phyloP scores from a whole-genome alignment of 1,140 invertebrate species.

The Ceratosolen solmsi region DNA sequence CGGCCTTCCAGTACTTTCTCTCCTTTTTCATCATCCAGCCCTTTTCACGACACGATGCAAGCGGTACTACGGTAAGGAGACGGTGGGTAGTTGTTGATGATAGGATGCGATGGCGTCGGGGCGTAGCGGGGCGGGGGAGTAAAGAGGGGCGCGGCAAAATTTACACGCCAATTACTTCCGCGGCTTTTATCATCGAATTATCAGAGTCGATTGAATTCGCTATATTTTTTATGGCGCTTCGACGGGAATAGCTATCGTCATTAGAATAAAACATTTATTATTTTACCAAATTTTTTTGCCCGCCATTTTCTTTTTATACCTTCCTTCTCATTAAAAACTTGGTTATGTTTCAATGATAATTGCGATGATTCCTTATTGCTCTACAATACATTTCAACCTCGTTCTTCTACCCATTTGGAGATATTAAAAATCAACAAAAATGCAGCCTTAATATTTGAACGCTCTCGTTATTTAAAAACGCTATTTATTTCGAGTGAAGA shows the following conservation, averaged over 20 bases:
- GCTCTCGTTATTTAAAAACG: background rate
- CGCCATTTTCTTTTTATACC: background rate
- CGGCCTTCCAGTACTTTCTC: constrained; percentile 4
- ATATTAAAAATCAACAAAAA: background rate
- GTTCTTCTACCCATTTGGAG: background rate
- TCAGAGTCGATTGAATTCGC: constrained; percentile 47
- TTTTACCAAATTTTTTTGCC: constrained; percentile 13
- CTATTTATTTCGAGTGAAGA: background rate
- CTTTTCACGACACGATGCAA: background rate
- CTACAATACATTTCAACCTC: background rate
- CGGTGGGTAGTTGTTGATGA: background rate
- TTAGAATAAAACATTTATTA: constrained; percentile 28
- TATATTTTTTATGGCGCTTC: constrained; percentile 23
- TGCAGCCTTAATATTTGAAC: background rate
- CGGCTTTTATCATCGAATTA: constrained; percentile 51
- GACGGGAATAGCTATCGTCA: background rate
- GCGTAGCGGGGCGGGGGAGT: background rate
- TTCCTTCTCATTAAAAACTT: background rate
- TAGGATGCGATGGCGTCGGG: background rate
- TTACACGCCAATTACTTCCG: constrained; percentile 46
- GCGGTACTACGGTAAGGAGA: background rate
- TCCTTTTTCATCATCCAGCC: constrained; percentile 1
- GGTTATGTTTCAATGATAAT: constrained; percentile 1
- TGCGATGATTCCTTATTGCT: background rate
- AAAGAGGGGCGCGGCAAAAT: constrained; percentile 24